Evolutionary conservation across 2,113 vertebrate species (phyloP), one percentile per base, ranked within the genome.

Genomic region (Procavia capensis): DNA sequence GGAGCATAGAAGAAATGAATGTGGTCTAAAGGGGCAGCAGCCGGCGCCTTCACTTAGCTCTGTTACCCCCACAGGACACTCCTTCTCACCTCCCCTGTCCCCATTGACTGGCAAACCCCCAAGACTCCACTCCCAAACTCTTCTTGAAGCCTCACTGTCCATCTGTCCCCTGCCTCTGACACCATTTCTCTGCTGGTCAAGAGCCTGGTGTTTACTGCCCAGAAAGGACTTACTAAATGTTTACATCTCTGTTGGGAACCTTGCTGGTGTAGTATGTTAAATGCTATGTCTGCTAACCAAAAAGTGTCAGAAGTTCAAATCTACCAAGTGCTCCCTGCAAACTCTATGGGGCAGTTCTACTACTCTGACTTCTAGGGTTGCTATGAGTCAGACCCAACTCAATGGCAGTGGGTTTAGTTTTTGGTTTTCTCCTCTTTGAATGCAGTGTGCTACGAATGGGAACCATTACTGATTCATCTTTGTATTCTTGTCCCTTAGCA

Each of bases 391-490:
- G n/a, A n/a, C n/a, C n/a, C n/a, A n/a, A n/a, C n/a, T n/a, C n/a
- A n/a, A n/a, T n/a, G n/a, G n/a, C n/a, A n/a, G n/a, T n/a, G n/a
- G n/a, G n/a, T n/a, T n/a, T n/a, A n/a, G n/a, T n/a, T n/a, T n/a
- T n/a, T n/a, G n/a, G n/a, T n/a, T n/a, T 93, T 92, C 76, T 91
- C 19, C 39, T 85, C 2, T 59, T 79, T 57, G 25, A 88, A 79
- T 43, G 47, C 11, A 36, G 27, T 25, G 2, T 79, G n/a, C 72
- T 61, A 63, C 59, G 75, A 96, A 19, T 27, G 14, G 27, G 2
- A 19, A 47, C 16, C 36, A 20, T 20, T 27, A 34, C 45, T 54
- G 54, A 45, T n/a, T 79, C 85, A 68, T 27, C 78, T 11, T 47
- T 74, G 2, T 78, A 31, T 83, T 90, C 8, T 27, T 72, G 31